These are phyloP conservation scores for Acipenser oxyrinchus DNA, from an alignment of 2,797 vertebrate species.

Conservation along the genomic window DNA sequence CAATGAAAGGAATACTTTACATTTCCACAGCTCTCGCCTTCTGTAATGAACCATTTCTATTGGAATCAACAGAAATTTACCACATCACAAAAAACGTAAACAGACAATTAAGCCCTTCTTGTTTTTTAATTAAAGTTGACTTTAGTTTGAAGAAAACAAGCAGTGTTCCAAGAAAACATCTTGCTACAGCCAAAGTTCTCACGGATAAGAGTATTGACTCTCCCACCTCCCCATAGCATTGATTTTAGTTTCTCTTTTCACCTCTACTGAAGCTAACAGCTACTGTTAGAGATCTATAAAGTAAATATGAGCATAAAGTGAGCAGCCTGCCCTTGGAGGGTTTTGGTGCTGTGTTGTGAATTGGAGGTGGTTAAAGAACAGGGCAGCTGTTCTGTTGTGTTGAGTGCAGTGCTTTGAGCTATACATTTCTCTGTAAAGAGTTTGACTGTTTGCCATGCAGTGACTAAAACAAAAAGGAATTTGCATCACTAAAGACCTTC, in stretches of 20 bases:
- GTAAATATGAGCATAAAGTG: slow-evolving; percentile 42
- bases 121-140: slow-evolving; percentile 23
- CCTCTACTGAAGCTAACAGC: slow-evolving; percentile 51
- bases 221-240: slow-evolving; percentile 40
- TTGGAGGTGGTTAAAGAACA: slow-evolving; percentile 6
- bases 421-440: neutral
- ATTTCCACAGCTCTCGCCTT: neutral
- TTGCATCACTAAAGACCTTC: too few species aligned
- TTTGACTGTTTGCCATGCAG: neutral
- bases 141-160: slow-evolving; percentile 16
- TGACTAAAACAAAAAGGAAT: too few species aligned
- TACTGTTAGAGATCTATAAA: slow-evolving; percentile 52
- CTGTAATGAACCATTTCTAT: slow-evolving; percentile 19
- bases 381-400: neutral
- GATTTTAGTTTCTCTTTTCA: slow-evolving; percentile 55
- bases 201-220: slow-evolving; percentile 34
- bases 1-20: neutral
- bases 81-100: slow-evolving; percentile 18
- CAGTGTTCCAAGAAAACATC: slow-evolving; percentile 20
- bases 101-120: slow-evolving; percentile 19
- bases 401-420: neutral
- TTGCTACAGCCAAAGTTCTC: slow-evolving; percentile 26
- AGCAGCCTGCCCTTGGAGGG: slow-evolving; percentile 1
- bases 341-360: neutral
- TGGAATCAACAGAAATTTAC: slow-evolving; percentile 17